Evolutionary conservation across 2,797 vertebrate species (phyloP).

Genomic region (Myotis vivesi): DNA sequence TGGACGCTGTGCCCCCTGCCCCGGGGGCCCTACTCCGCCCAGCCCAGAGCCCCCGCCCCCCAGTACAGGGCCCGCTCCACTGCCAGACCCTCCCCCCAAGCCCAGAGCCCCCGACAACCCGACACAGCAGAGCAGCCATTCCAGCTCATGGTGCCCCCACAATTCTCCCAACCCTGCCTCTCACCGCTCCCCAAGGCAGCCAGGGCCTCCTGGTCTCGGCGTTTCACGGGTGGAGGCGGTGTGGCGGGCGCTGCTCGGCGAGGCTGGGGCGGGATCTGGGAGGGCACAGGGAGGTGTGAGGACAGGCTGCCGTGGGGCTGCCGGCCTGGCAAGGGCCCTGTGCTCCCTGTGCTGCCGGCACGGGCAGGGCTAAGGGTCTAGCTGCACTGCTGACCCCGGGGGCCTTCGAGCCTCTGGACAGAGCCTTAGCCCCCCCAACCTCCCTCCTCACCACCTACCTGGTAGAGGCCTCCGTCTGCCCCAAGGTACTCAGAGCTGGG

Average conservation of each 20-base stretch:
- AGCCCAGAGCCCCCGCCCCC: not conserved
- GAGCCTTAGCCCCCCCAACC: not conserved
- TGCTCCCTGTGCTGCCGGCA: not conserved
- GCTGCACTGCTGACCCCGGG: fast-evolving
- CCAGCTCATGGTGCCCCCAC: not conserved
- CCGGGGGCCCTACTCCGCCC: not conserved
- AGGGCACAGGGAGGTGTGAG: constrained; percentile 22
- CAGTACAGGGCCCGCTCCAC: not conserved
- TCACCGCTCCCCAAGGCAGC: constrained; percentile 82
- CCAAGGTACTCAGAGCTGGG: constrained; percentile 89
- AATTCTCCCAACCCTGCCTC: constrained; percentile 29
- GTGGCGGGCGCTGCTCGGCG: constrained; percentile 90
- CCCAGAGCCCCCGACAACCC: not conserved
- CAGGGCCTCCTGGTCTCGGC: constrained; percentile 80
- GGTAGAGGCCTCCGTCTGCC: constrained; percentile 89
- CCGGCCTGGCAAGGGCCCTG: not conserved
- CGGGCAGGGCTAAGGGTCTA: not conserved
- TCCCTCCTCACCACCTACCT: constrained; percentile 88
- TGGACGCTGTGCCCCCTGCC: not conserved
- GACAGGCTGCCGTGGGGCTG: not conserved
- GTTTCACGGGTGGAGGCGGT: constrained; percentile 94
- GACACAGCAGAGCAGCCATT: not conserved
- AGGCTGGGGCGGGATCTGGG: constrained; percentile 91
- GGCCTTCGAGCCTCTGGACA: not conserved
- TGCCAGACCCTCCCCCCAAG: not conserved